Percentiles rank a stretch among this genome's conserved stretches.
Conservation (phyloP, 2,797 vertebrate genomes). For the Trachurus trachurus region DNA sequence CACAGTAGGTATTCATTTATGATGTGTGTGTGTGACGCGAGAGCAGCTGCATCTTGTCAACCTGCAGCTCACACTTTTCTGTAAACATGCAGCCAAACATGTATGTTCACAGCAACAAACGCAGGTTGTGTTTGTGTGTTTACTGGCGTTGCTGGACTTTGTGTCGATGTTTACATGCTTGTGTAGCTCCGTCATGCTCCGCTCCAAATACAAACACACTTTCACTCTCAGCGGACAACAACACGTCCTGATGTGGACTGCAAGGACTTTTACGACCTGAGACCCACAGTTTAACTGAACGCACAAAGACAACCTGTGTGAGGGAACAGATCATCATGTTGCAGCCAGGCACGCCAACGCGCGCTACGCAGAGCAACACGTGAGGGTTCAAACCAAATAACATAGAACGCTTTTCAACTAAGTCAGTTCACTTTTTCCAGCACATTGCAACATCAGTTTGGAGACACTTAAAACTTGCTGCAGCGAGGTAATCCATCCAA, state of each 20-base stretch:
- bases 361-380: neutral
- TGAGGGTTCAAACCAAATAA: neutral
- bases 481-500: neutral
- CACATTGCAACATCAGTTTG: too few relatives aligned
- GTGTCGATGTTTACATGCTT: slow-evolving; percentile 26
- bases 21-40: neutral
- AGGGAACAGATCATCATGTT: neutral
- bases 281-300: neutral
- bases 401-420: too few relatives aligned
- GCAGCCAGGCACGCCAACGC: too few relatives aligned
- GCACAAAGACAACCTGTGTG: neutral
- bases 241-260: too few relatives aligned
- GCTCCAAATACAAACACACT: neutral
- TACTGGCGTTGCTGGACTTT: neutral
- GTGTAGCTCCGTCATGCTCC: neutral
- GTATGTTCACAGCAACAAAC: neutral
- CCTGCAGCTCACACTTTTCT: neutral
- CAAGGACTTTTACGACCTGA: neutral
- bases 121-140: neutral
- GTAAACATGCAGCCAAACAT: slow-evolving; percentile 2
- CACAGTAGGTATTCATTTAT: neutral
- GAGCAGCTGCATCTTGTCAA: slow-evolving; percentile 42
- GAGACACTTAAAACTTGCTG: neutral
- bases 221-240: neutral
- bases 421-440: too few relatives aligned